Evolutionary conservation across 2,888 invertebrate species (phyloP), one percentile per base, ranked within the genome.

Genomic region (Lamellibrachia columna): DNA sequence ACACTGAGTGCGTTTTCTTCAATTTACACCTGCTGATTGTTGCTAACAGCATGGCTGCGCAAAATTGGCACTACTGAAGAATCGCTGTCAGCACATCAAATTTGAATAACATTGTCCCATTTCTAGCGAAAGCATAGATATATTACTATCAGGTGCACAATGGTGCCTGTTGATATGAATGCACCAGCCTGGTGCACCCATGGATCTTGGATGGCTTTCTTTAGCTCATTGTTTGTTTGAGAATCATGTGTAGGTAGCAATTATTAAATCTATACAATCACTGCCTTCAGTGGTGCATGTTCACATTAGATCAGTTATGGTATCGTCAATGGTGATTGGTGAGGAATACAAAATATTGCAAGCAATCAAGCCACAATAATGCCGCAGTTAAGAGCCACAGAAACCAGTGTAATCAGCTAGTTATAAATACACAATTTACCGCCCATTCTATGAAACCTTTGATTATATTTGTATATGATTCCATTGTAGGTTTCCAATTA

Each of bases 221-320:
- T 91, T 28, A n/a, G 40, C 40, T 91, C 28, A 28, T 28, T 91
- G 91, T 91, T 28, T 91, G 22, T n/a, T 28, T 91, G 40, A 3
- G 91, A 91, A 91, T 4, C 91, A 15, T 0, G 91, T n/a, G 28
- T 22, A 91, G 91, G 91, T 91, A 91, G 91, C 91, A 91, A 91
- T 91, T 91, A 91, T 91, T 91, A 91, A 91, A 91, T 91, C 91
- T 91, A 91, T 91, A 91, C 91, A 91, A 90, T 4, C 91, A 91
- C 91, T 6, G 15, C 52, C 40, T 28, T 28, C 53, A 28, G 22
- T 91, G 1, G 22, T 91, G 28, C 91, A n/a, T 2, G 91, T 22
- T 91, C 91, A 91, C 91, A 91, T 91, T 91, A 91, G n/a, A 91
- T 91, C 91, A 28, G 15, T 7, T 28, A n/a, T 91, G 91, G 28